Conservation (phyloP, 2,797 vertebrate species). For the Eupleurogrammus muticus region DNA sequence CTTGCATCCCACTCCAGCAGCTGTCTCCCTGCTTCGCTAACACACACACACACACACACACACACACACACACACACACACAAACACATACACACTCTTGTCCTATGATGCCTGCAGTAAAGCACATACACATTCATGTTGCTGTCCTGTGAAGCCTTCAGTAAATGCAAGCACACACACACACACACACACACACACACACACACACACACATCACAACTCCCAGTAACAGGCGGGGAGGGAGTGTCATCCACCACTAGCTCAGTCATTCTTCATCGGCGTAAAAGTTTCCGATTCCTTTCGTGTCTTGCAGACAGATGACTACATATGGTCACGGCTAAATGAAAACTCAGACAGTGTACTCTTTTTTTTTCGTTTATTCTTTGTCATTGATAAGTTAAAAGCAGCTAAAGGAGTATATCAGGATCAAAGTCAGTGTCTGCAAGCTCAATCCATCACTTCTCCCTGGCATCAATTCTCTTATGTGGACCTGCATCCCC, state of each 20-base stretch:
- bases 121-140: slow-evolving; percentile 32
- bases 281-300: slow-evolving; percentile 77
- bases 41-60: slow-evolving; percentile 3
- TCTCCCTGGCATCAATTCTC: slow-evolving; percentile 8
- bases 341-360: slow-evolving; percentile 44
- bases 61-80: slow-evolving; percentile 20
- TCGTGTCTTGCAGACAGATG: slow-evolving; percentile 68
- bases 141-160: too few relatives aligned
- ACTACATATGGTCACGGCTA: slow-evolving; percentile 73
- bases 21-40: slow-evolving; percentile 68
- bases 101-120: slow-evolving; percentile 65
- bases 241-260: slow-evolving; percentile 70
- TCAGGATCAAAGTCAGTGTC: neutral
- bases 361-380: neutral
- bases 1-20: slow-evolving; percentile 75
- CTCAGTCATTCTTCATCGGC: slow-evolving; percentile 66
- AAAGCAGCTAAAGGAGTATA: neutral
- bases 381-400: neutral
- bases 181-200: slow-evolving; percentile 28
- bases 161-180: slow-evolving; percentile 11
- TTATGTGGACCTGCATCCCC: slow-evolving; percentile 1
- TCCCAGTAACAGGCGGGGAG: slow-evolving; percentile 58
- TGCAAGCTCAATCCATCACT: slow-evolving; percentile 7
- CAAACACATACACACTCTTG: slow-evolving; percentile 20
- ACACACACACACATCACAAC: slow-evolving; percentile 19